Base-by-base conservation (phyloP, 2,797 vertebrate species). In the Alauda arvensis region DNA sequence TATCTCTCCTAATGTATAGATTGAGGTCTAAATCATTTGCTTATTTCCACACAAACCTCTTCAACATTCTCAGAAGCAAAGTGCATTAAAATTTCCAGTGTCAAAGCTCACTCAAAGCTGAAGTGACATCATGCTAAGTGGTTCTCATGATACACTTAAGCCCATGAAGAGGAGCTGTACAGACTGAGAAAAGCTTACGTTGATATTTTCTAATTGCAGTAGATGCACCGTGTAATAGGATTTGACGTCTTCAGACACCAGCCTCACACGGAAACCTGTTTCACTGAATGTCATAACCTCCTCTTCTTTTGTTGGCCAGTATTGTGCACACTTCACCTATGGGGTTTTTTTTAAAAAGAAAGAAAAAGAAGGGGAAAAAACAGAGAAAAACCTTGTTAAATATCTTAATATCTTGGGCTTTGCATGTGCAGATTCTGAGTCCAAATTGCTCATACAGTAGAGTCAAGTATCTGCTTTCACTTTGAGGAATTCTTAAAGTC, bases 251-350 rank as follows among this genome's bases (percentile, higher is more conserved):
- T 99, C 99, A 74, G 98, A 98, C 79, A 98, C 93, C 56, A 99
- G 97, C 91, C 96, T 97, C 96, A 99, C 98, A 93, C 97, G 96
- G 94, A 99, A 99, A 67, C 98, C 98, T 4, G 98, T 98, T 96
- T 99, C 99, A 92, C 96, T 97, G 96, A 99, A 99, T 53, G 97
- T 97, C 98, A 99, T 98, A 85, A 98, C 97, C 62, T 91, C 96
- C 23, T 98, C 98, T 76, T 98, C 97, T 74, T 96, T 95, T 57
- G 98, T 98, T 68, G 99, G 99, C 99, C 99, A 99, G 96, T 99
- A 99, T 55, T 99, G 99, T 24, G 98, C 99, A 97, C 99, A 99
- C 91, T 99, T 99, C 94, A 99, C 98, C 99, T 99, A 95, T 90
- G 76, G 84, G 37, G 33, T 72, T 42, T 49, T 69, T 61, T 67